phyloP scores from a whole-genome alignment of 2,113 vertebrate species.

The Anhinga anhinga region DNA sequence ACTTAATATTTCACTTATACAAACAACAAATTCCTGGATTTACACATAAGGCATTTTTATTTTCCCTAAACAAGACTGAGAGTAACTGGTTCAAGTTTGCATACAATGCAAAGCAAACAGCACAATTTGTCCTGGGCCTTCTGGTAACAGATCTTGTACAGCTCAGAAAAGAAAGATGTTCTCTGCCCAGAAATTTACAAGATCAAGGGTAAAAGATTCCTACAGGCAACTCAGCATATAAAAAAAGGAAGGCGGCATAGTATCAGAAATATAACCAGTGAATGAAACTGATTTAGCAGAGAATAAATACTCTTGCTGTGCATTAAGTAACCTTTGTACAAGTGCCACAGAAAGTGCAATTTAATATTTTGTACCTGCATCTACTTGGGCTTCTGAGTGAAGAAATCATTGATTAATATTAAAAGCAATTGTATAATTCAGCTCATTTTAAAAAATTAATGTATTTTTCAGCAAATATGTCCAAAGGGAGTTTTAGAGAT shows the following conservation, averaged over 20 bases:
- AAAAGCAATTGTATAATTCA: neutral
- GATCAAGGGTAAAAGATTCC: neutral
- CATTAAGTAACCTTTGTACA: neutral
- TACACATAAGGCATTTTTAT: fast-evolving
- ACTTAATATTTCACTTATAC: neutral
- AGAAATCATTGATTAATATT: neutral
- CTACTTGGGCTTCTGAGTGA: neutral
- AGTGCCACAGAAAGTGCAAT: neutral
- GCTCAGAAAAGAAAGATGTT: neutral
- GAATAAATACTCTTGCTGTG: neutral
- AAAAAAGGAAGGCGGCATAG: neutral
- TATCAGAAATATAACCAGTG: neutral
- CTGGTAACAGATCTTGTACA: neutral
- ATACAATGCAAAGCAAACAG: neutral
- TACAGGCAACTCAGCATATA: neutral
- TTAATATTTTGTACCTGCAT: neutral
- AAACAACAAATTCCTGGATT: neutral
- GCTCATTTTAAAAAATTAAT: neutral
- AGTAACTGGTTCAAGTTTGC: neutral
- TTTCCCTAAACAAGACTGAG: neutral
- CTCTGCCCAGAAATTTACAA: neutral
- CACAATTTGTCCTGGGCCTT: neutral
- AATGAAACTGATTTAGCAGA: neutral
- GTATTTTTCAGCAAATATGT: neutral
- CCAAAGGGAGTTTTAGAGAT: neutral